Evolutionary conservation across 2,797 vertebrate species (phyloP).

Genomic region (Iguana delicatissima): DNA sequence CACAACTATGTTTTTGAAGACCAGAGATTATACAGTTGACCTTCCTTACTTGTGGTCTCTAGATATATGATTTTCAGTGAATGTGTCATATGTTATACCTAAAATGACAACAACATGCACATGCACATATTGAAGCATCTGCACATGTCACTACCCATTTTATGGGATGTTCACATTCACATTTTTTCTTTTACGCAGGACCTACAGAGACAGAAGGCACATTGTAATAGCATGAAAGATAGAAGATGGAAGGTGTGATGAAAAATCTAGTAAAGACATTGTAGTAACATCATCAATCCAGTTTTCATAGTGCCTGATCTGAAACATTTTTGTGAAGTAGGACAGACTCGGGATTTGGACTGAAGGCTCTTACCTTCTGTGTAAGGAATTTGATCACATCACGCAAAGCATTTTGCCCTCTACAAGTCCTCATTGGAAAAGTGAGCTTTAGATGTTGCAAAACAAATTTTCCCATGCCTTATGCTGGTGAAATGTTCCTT

Average conservation of each 20-base stretch:
- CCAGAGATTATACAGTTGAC: too few relatives aligned
- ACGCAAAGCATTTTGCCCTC: not conserved
- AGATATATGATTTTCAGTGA: too few relatives aligned
- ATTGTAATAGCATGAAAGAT: not conserved
- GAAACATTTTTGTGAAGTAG: constrained; percentile 16
- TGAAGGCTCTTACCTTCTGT: not conserved
- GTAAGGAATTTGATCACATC: not conserved
- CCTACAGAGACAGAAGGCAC: too few relatives aligned
- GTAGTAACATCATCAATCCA: not conserved
- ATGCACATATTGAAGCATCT: too few relatives aligned
- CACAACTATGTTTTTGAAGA: too few relatives aligned
- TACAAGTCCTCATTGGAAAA: not conserved
- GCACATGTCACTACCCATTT: too few relatives aligned
- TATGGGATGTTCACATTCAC: too few relatives aligned
- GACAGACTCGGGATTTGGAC: not conserved
- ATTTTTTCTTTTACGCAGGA: too few relatives aligned
- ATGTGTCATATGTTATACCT: too few relatives aligned
- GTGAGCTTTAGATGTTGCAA: not conserved
- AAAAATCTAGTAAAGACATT: not conserved
- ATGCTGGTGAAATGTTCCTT: not conserved
- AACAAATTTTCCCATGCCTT: not conserved
- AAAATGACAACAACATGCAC: too few relatives aligned
- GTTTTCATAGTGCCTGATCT: not conserved
- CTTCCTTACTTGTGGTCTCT: too few relatives aligned
- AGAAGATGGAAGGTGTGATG: not conserved